phyloP scores from a whole-genome alignment of 2,888 invertebrate genomes.

The Belgica antarctica region DNA sequence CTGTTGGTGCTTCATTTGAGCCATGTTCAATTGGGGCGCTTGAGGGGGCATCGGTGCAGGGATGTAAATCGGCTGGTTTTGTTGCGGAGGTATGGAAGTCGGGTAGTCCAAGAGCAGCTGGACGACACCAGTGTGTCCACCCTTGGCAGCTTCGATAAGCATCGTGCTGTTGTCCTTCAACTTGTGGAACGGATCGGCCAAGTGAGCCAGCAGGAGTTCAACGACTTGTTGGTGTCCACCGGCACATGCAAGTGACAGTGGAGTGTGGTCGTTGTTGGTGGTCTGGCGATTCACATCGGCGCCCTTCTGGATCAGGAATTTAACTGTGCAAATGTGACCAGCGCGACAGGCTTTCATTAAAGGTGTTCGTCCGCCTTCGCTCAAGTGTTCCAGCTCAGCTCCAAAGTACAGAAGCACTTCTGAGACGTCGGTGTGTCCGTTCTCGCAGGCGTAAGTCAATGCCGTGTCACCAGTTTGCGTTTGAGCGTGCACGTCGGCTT shows the following conservation, averaged over 20 bases:
- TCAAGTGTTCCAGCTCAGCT: constrained; percentile 92
- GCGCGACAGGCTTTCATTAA: constrained; percentile 98
- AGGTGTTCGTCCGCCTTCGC: constrained; percentile 95
- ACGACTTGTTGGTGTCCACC: constrained; percentile 94
- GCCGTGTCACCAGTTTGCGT: constrained; percentile 96
- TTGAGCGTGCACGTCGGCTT: constrained; percentile 89
- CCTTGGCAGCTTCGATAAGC: constrained; percentile 97
- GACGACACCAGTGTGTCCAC: constrained; percentile 94
- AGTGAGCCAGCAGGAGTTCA: constrained; percentile 83
- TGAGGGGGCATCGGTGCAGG: constrained; percentile 44
- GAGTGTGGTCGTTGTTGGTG: constrained; percentile 94
- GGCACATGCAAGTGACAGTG: constrained; percentile 92
- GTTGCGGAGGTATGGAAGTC: constrained; percentile 65
- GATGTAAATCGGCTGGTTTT: constrained; percentile 36
- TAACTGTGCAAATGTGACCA: constrained; percentile 93
- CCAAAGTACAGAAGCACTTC: constrained; percentile 86
- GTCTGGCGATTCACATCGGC: constrained; percentile 86
- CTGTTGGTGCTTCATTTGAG: constrained; percentile 52
- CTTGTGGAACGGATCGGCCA: constrained; percentile 94
- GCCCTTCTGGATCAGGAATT: constrained; percentile 86
- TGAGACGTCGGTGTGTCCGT: constrained; percentile 96
- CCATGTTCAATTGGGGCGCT: constrained; percentile 47
- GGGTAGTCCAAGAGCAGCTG: constrained; percentile 93
- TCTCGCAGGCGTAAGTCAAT: constrained; percentile 96
- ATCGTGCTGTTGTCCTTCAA: constrained; percentile 98